These are phyloP conservation scores for Listronotus bonariensis DNA, from an alignment of 1,140 invertebrate genomes.

Conservation along the genomic window DNA sequence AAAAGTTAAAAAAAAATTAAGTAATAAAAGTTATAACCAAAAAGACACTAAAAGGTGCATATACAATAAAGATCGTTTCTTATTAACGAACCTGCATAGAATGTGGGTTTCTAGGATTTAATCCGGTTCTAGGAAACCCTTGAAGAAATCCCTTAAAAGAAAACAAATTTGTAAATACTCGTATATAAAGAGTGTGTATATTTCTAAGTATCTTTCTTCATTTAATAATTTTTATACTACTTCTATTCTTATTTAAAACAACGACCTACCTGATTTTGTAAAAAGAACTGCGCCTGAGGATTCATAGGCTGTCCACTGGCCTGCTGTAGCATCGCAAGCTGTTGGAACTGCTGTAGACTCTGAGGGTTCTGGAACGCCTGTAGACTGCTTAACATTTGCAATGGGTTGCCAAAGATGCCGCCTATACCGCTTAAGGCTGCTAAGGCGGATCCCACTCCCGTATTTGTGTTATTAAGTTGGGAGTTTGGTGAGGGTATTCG, in stretches of 20 bases:
- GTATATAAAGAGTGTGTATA: no score
- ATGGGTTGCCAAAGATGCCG: slow-evolving; percentile 64
- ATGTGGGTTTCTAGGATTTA: slow-evolving; percentile 52
- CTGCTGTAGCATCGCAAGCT: slow-evolving; percentile 73
- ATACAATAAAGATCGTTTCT: slow-evolving; percentile 7
- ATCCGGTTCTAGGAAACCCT: slow-evolving; percentile 52
- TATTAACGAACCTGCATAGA: slow-evolving; percentile 55
- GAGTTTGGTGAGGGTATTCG: slow-evolving; percentile 63
- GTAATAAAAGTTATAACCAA: no score
- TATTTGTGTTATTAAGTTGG: slow-evolving; percentile 56
- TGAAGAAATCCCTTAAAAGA: slow-evolving; percentile 55
- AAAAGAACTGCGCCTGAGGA: slow-evolving; percentile 73
- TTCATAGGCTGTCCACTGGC: slow-evolving; percentile 59
- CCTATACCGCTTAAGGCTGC: slow-evolving; percentile 62
- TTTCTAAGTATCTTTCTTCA: no score
- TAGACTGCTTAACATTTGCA: slow-evolving; percentile 67
- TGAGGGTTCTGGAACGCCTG: slow-evolving; percentile 60
- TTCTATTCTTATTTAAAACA: no score
- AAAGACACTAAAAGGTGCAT: not conserved
- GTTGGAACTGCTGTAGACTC: slow-evolving; percentile 63
- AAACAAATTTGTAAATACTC: slow-evolving; percentile 10
- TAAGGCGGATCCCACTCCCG: slow-evolving; percentile 63
- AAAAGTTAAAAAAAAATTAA: no score
- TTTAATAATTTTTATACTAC: no score
- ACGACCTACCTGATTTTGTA: slow-evolving; percentile 83